Evolutionary conservation across 1,140 invertebrate species (phyloP), one percentile per base, ranked within the genome.

Genomic region (Papilio xuthus): DNA sequence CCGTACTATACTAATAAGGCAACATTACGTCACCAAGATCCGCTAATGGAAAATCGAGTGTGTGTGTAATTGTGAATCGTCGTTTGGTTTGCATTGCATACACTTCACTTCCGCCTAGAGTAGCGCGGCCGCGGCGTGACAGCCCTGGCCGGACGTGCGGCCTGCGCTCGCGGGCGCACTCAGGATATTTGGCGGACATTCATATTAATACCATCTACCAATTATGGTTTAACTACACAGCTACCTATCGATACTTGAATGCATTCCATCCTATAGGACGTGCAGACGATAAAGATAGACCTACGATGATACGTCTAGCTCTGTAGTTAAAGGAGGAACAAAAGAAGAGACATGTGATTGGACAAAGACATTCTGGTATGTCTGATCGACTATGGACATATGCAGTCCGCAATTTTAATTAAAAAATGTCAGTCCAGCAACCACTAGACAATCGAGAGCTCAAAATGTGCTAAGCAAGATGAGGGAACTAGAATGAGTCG

Each of bases 11-110:
- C 32, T 71, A 71, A 71, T 71, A 71, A 71, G 41, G 32, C 32
- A 71, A 71, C 37, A 44, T 71, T 71, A 71, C 70, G 37, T 71
- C 70, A 71, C 70, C 70, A 44, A 71, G 70, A 71, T 71, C 41
- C 37, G 9, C 70, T 71, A 44, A 71, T 71, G 70, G 37, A 71
- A 71, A 71, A 71, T 71, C 70, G 32, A 71, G 70, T 71, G 37
- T 71, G 69, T 37, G 69, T 71, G 37, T 71, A 71, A 71, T 71
- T 71, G n/a, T 20, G 37, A 42, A 12, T 44, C 37, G n/a, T 23
- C 70, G 37, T 41, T 71, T 23, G 37, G 70, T 71, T 71, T 71
- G 41, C 37, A 71, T 71, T 37, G 70, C 70, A 41, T 44, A 71
- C 32, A 71, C 32, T 71, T 71, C 37, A 20, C 70, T 42, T 71